These are phyloP conservation scores for Chaetogeoica ovagalla DNA, from an alignment of 2,888 invertebrate species.

Conservation along the genomic window DNA sequence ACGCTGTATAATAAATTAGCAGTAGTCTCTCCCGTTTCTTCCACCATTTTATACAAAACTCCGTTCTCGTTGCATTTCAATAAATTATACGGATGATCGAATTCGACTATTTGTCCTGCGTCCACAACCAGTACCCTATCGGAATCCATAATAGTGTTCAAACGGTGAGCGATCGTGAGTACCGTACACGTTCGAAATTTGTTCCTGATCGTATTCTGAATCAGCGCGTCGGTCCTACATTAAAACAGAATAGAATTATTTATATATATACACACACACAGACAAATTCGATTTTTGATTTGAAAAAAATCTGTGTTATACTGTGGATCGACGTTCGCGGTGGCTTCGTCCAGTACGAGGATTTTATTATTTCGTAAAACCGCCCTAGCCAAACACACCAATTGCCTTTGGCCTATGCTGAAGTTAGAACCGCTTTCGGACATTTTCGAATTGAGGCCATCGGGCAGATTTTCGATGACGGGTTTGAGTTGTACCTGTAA, in stretches of 20 bases:
- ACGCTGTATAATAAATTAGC: slow-evolving; percentile 62
- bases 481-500: slow-evolving; percentile 74
- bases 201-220: slow-evolving; percentile 79
- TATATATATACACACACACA: too few relatives aligned
- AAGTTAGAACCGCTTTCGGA: slow-evolving; percentile 79
- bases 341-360: slow-evolving; percentile 88
- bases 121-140: slow-evolving; percentile 89
- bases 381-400: slow-evolving; percentile 87
- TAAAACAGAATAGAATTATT: slow-evolving; percentile 53
- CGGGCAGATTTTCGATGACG: slow-evolving; percentile 64
- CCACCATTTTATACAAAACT: slow-evolving; percentile 71
- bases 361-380: slow-evolving; percentile 82
- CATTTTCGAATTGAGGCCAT: slow-evolving; percentile 71
- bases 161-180: slow-evolving; percentile 85
- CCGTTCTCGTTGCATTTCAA: slow-evolving; percentile 66
- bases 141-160: slow-evolving; percentile 92
- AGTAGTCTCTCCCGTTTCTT: slow-evolving; percentile 69
- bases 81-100: slow-evolving; percentile 70
- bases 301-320: slow-evolving; percentile 59
- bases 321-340: slow-evolving; percentile 89
- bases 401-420: slow-evolving; percentile 87
- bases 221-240: slow-evolving; percentile 76
- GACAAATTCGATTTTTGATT: too few relatives aligned
- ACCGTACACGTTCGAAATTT: slow-evolving; percentile 84
- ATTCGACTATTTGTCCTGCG: slow-evolving; percentile 74